phyloP scores from a whole-genome alignment of 2,888 invertebrate species.

The Ectemnius lituratus region DNA sequence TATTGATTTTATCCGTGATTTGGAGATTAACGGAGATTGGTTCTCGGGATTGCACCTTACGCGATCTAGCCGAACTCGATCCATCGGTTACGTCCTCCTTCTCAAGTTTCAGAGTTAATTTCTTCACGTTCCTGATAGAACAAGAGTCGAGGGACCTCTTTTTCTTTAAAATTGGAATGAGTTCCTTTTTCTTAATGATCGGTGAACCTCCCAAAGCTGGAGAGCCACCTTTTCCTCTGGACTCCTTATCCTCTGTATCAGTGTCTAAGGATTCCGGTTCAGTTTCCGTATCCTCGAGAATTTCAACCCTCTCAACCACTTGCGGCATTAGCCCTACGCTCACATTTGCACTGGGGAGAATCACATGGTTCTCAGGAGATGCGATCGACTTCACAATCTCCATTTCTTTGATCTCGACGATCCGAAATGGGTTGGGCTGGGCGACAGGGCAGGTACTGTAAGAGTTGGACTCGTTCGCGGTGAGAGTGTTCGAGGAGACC shows the following conservation, averaged over 20 bases:
- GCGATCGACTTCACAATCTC: constrained; percentile 85
- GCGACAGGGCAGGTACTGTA: constrained; percentile 34
- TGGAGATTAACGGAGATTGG: constrained; percentile 57
- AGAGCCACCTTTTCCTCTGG: constrained; percentile 33
- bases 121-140: constrained; percentile 55
- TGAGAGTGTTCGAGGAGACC: constrained; percentile 80
- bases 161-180: constrained; percentile 65
- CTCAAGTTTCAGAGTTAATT: constrained; percentile 64
- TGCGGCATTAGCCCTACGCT: constrained; percentile 73
- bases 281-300: constrained; percentile 77
- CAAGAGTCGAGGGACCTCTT: constrained; percentile 36
- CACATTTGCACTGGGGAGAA: constrained; percentile 72
- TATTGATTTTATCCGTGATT: constrained; percentile 64
- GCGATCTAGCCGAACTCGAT: constrained; percentile 16
- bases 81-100: constrained; percentile 17
- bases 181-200: constrained; percentile 50
- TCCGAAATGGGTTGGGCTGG: constrained; percentile 78
- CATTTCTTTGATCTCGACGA: constrained; percentile 85
- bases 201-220: constrained; percentile 25
- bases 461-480: constrained; percentile 50
- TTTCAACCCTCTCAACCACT: constrained; percentile 78
- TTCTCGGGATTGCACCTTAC: constrained; percentile 27
- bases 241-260: constrained; percentile 66
- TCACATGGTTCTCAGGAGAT: constrained; percentile 76
- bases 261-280: constrained; percentile 72